These are phyloP conservation scores for Limnephilus rhombicus DNA, from an alignment of 2,888 invertebrate species.

Conservation along the genomic window DNA sequence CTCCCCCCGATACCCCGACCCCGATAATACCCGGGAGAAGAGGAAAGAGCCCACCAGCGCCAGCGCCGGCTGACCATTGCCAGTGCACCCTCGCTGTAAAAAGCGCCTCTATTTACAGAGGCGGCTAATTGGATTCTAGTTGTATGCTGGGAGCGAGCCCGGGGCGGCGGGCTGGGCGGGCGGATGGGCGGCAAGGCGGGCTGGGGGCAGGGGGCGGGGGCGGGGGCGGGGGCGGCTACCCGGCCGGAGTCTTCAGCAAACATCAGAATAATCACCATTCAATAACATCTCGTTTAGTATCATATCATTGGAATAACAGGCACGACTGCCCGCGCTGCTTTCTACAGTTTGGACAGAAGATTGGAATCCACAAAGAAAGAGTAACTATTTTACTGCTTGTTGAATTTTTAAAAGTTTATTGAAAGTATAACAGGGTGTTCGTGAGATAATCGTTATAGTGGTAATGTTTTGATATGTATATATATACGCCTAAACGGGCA, in stretches of 20 bases:
- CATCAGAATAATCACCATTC: background rate
- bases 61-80: background rate
- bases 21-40: constrained; percentile 19
- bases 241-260: background rate
- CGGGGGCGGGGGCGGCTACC: background rate
- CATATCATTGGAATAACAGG: background rate
- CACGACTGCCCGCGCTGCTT: background rate
- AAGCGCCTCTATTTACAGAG: constrained; percentile 37
- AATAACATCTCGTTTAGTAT: constrained; percentile 21
- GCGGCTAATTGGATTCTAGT: constrained; percentile 45
- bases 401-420: background rate
- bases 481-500: no score
- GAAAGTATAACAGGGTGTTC: background rate
- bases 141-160: constrained; percentile 4
- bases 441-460: background rate
- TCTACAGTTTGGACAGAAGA: background rate
- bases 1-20: background rate
- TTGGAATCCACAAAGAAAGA: background rate
- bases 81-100: constrained; percentile 8
- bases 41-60: background rate
- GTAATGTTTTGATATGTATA: background rate
- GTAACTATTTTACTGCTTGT: background rate
- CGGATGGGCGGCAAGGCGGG: background rate
- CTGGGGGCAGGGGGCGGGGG: no score
- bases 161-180: background rate